A percentile compares a stretch with the other conserved stretches of the same genome.
Evolutionary conservation across 2,113 vertebrate genomes (phyloP).

Genomic region (Callocephalon fimbriatum): DNA sequence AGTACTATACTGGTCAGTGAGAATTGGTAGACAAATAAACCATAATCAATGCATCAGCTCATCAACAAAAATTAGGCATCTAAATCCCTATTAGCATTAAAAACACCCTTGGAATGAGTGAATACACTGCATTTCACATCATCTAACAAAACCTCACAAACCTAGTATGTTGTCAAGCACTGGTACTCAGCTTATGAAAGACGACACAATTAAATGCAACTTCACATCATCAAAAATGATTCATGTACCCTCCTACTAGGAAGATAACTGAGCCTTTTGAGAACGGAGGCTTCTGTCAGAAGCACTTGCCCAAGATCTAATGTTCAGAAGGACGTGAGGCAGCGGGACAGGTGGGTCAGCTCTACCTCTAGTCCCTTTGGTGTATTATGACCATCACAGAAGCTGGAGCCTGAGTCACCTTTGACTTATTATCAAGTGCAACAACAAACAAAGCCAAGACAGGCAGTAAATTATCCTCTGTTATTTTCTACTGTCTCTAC

Average conservation of each 20-base stretch:
- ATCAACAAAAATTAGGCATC: not conserved
- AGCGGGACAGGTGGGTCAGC: not conserved
- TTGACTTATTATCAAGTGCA: slow-evolving; percentile 9
- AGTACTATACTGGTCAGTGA: not conserved
- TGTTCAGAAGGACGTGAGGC: not conserved
- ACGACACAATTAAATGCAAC: not conserved
- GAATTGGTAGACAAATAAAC: not conserved
- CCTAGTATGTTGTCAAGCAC: not conserved
- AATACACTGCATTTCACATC: not conserved
- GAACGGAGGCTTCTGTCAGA: slow-evolving; percentile 3
- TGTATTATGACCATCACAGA: not conserved
- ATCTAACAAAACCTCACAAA: not conserved
- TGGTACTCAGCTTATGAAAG: slow-evolving; percentile 17
- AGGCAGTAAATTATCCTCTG: slow-evolving; percentile 1
- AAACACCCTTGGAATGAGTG: not conserved
- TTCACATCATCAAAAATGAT: slow-evolving; percentile 32
- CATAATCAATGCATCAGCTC: not conserved
- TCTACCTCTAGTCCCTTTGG: not conserved
- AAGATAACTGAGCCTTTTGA: not conserved
- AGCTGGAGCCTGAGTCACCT: not conserved
- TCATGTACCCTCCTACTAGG: not conserved
- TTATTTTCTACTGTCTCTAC: not conserved
- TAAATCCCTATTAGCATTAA: not conserved
- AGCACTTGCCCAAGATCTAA: not conserved
- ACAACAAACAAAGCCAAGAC: slow-evolving; percentile 10